These are phyloP conservation scores for Homarus gammarus DNA, from an alignment of 2,888 invertebrate species.

Conservation along the genomic window DNA sequence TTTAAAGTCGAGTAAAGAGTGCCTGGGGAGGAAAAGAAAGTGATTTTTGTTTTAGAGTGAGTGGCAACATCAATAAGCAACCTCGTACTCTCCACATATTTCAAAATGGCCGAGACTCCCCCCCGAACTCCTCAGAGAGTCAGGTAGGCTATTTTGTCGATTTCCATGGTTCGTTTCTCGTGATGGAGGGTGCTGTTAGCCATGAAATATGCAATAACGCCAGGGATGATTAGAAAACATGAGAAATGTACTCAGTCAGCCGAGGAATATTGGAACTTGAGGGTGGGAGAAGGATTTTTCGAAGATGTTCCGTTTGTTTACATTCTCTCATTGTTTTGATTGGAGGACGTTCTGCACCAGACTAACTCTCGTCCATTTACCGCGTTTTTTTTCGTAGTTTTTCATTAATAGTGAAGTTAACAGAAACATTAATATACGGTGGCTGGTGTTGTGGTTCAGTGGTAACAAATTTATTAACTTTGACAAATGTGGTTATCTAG, in stretches of 20 bases:
- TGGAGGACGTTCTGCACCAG: too few species aligned
- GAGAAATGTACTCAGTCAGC: constrained; percentile 37
- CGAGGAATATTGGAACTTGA: constrained; percentile 13
- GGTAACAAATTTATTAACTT: too few species aligned
- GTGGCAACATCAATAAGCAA: constrained; percentile 18
- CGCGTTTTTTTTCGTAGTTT: too few species aligned
- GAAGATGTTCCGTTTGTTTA: constrained; percentile 7
- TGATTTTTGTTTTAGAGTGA: too few species aligned
- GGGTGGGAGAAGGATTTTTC: neutral
- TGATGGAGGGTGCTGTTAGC: constrained; percentile 38
- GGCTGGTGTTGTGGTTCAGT: too few species aligned
- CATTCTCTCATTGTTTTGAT: neutral
- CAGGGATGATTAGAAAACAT: constrained; percentile 47
- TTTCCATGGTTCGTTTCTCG: constrained; percentile 55
- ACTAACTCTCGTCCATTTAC: too few species aligned
- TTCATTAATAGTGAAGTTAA: too few species aligned
- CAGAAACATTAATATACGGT: too few species aligned
- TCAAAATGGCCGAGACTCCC: constrained; percentile 49
- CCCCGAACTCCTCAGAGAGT: neutral
- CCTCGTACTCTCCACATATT: constrained; percentile 22
- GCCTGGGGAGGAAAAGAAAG: too few species aligned
- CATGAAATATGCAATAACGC: constrained; percentile 59
- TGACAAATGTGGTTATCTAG: too few species aligned
- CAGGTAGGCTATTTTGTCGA: constrained; percentile 57
- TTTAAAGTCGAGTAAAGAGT: too few species aligned